These are phyloP conservation scores for Rhyacophila brunnea DNA, from an alignment of 1,140 invertebrate species.

Conservation along the genomic window DNA sequence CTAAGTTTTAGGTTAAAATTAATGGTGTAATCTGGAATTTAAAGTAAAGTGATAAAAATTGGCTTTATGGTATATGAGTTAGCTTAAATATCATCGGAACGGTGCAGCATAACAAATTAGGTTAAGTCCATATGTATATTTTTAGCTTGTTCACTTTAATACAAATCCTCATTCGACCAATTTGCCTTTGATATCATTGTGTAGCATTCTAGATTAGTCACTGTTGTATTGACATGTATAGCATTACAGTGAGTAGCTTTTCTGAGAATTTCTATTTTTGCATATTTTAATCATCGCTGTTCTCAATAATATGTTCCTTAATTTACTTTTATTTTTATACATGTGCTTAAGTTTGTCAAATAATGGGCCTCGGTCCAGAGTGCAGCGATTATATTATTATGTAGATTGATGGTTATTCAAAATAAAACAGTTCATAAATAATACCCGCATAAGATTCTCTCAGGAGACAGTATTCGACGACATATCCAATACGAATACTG, in stretches of 20 bases:
- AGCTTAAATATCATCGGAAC: conserved; percentile 35
- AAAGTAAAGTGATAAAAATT: conserved; percentile 37
- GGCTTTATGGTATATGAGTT: conserved; percentile 36
- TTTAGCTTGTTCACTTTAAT: conserved; percentile 36
- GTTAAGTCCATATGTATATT: conserved; percentile 35
- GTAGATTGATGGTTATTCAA: conserved; percentile 36
- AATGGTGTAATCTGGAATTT: conserved; percentile 30
- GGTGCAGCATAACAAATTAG: conserved; percentile 36
- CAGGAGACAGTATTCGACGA: too few relatives aligned
- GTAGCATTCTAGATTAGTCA: conserved; percentile 35
- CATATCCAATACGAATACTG: too few relatives aligned
- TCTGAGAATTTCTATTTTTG: conserved; percentile 38
- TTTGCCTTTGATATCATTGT: conserved; percentile 37
- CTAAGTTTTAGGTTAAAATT: conserved; percentile 35
- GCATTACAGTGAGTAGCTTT: conserved; percentile 35
- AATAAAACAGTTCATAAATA: conserved; percentile 32
- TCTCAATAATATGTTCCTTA: conserved; percentile 31
- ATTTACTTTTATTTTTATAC: conserved; percentile 36
- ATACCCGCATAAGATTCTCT: too few relatives aligned
- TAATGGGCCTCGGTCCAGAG: conserved; percentile 26
- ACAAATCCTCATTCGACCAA: conserved; percentile 37
- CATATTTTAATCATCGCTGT: conserved; percentile 37
- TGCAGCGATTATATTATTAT: conserved; percentile 34
- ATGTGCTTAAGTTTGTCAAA: conserved; percentile 33
- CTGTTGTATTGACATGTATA: conserved; percentile 33